Base-by-base conservation (phyloP, 2,113 vertebrate species). In the Coracopsis vasa region DNA sequence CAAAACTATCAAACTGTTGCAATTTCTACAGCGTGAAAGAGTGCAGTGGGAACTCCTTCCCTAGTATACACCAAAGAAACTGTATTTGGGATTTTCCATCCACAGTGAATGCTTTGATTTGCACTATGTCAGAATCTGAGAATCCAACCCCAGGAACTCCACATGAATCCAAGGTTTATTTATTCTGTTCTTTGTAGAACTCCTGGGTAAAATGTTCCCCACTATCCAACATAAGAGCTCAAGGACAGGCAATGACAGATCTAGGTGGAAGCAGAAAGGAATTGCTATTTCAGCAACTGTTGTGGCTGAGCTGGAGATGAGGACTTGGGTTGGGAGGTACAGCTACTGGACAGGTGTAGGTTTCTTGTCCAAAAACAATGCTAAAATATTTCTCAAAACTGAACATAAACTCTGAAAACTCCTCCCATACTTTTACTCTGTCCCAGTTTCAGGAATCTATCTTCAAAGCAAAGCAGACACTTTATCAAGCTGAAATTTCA, bases 401-500 rank as follows among this genome's bases (percentile, higher is more conserved):
- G 16, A 91, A 27, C 3, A 41, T 19, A 41, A 72, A 60, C 20
- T 74, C 2, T 10, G 21, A 11, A 56, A 80, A 25, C 4, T 56
- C 51, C n/a, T 79, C 37, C 17, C 6, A 7, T 65, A 16, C 12
- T 75, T 91, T 41, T n/a, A 47, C 15, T 83, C 58, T 51, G 19
- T 64, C 56, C 21, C 28, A 37, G 31, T 42, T 87, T 94, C 41
- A 62, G 28, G 13, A 82, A 65, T 58, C 41, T 67, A 0, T 20
- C 9, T 45, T 77, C 65, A 82, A 81, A 92, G 14, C 11, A 71
- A 79, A 84, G 11, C 42, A 79, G 48, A 64, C 20, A 5, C 19
- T 64, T 94, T 7, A 39, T 51, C n/a, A 69, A 85, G 19, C 24
- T 85, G 71, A 42, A 86, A 82, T 92, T 51, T 82, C 60, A 35